Conservation (phyloP, 2,113 vertebrate species). For the Heterochromis multidens region DNA sequence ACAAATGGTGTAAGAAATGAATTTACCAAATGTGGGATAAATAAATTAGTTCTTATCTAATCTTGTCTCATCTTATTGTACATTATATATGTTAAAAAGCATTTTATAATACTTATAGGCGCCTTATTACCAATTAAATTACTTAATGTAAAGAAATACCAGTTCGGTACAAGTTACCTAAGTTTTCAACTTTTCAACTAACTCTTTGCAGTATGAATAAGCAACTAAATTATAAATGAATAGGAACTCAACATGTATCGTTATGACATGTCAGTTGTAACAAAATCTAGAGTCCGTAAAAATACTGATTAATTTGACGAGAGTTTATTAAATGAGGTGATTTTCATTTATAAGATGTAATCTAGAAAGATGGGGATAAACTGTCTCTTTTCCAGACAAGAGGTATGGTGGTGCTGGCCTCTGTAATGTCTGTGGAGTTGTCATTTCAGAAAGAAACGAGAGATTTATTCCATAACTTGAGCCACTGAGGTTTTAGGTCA, state of each 20-base stretch:
- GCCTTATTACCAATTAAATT: too few relatives aligned
- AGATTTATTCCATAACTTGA: not conserved
- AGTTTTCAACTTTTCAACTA: not conserved
- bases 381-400: not conserved
- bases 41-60: too few relatives aligned
- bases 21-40: too few relatives aligned
- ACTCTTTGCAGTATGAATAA: not conserved
- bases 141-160: not conserved
- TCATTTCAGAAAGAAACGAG: not conserved
- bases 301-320: not conserved
- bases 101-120: too few relatives aligned
- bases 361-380: too few relatives aligned
- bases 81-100: too few relatives aligned
- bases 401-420: not conserved
- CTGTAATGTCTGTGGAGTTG: not conserved
- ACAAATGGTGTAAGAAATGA: too few relatives aligned
- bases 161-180: not conserved
- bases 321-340: not conserved
- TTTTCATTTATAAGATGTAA: not conserved
- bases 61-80: too few relatives aligned
- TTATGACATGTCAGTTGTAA: not conserved
- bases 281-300: not conserved
- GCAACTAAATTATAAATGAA: not conserved
- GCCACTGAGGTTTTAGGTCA: not conserved
- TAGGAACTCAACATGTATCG: not conserved